A percentile compares a stretch with the other conserved stretches of the same genome.
Conservation (phyloP, 2,113 vertebrate genomes). For the Muntiacus reevesi region DNA sequence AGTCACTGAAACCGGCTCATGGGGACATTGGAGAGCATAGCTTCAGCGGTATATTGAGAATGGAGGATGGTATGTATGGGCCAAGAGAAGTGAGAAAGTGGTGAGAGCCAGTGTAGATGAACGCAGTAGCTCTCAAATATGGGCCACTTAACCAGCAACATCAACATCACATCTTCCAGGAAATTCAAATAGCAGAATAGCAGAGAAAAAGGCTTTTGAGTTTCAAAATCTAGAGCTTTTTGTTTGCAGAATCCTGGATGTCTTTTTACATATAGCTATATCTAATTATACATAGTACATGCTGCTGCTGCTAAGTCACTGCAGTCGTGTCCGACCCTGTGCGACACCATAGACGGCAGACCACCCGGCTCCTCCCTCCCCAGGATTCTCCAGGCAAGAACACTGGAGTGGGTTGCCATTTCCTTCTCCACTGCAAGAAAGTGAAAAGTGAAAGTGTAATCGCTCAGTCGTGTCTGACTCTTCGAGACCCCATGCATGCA, state of each 20-base stretch:
- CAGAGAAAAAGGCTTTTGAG: neutral
- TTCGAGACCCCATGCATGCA: too few species aligned
- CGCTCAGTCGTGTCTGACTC: too few species aligned
- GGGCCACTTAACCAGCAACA: neutral
- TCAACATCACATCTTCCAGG: neutral
- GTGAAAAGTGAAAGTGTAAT: too few species aligned
- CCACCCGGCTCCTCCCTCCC: too few species aligned
- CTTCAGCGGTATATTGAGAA: neutral
- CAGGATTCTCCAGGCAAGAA: too few species aligned
- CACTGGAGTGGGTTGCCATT: too few species aligned
- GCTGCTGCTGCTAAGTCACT: neutral
- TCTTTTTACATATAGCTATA: neutral
- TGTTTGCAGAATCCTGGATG: neutral
- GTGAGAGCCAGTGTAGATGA: neutral
- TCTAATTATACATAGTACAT: neutral
- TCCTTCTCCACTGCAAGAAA: too few species aligned
- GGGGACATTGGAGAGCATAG: neutral
- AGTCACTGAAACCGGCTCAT: neutral
- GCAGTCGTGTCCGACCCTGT: neutral
- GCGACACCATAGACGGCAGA: too few species aligned
- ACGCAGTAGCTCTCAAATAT: neutral
- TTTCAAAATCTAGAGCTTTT: neutral
- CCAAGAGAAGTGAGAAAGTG: neutral
- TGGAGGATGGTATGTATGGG: too few species aligned
- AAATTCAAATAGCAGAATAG: neutral